Conservation (phyloP, 92 coral and sea anemone species). For the Porites lobata region DNA sequence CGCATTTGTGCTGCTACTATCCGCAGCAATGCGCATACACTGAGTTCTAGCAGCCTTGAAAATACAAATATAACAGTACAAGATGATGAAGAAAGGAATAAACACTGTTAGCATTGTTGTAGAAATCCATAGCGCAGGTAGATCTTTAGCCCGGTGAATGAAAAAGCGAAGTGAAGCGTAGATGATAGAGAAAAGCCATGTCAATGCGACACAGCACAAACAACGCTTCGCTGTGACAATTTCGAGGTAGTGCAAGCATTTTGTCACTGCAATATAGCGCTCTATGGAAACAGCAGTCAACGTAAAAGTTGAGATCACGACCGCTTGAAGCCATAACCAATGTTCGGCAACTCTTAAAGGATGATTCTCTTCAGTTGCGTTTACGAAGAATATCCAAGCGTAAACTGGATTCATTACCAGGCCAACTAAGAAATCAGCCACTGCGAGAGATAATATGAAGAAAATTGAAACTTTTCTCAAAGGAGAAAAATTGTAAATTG, state of each 20-base stretch:
- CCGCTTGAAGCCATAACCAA: conserved; percentile 29
- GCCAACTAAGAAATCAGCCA: conserved; percentile 33
- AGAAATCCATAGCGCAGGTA: conserved; percentile 50
- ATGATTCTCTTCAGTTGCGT: not conserved
- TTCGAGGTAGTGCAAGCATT: conserved; percentile 15
- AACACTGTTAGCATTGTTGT: conserved; percentile 54
- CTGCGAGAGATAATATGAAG: conserved; percentile 20
- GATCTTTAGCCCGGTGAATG: not conserved
- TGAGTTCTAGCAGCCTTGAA: conserved; percentile 71
- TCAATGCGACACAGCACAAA: not conserved
- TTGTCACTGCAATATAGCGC: conserved; percentile 27
- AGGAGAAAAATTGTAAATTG: not conserved
- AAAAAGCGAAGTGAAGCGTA: conserved; percentile 7
- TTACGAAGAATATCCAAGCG: not conserved
- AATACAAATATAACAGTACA: conserved; percentile 66
- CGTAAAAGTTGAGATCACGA: conserved; percentile 12
- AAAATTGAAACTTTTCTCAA: conserved; percentile 17
- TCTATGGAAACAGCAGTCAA: conserved; percentile 21
- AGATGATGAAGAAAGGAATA: conserved; percentile 61
- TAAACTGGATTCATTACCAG: conserved; percentile 25
- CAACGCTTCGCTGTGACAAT: conserved; percentile 23
- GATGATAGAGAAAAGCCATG: conserved; percentile 23
- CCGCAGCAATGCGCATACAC: conserved; percentile 5
- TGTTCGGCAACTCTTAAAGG: conserved; percentile 7
- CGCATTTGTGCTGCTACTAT: not conserved